These are phyloP conservation scores for Calameuta idolon DNA, from an alignment of 2,888 invertebrate genomes.

Conservation along the genomic window DNA sequence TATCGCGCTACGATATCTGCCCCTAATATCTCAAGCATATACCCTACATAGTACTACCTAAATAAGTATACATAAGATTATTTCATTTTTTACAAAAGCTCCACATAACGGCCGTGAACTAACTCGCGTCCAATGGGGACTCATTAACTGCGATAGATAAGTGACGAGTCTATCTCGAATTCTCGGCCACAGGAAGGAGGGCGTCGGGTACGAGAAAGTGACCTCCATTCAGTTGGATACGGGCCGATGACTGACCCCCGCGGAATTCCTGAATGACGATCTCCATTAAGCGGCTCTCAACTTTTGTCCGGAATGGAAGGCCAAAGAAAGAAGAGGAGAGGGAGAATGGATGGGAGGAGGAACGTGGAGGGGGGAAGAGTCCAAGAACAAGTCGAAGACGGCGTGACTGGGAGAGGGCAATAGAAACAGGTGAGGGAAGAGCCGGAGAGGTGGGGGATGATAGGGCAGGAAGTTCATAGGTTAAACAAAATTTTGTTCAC, in stretches of 20 bases:
- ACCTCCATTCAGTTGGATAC: slow-evolving; percentile 11
- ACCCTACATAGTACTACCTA: not conserved
- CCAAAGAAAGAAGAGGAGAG: not conserved
- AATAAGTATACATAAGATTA: not conserved
- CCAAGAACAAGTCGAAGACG: not conserved
- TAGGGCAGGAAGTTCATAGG: no score
- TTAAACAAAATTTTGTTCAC: no score
- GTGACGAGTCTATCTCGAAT: not conserved
- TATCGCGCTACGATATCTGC: not conserved
- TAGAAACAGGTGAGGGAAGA: no score
- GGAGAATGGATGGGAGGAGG: not conserved
- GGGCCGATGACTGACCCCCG: not conserved
- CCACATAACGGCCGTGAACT: not conserved
- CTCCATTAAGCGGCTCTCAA: not conserved
- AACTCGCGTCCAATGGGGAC: not conserved
- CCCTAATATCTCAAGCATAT: not conserved
- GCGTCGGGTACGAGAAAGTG: slow-evolving; percentile 1
- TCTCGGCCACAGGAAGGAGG: not conserved
- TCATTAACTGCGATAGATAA: not conserved
- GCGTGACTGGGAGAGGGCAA: not conserved
- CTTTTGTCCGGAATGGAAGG: not conserved
- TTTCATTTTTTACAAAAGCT: not conserved
- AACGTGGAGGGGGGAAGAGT: not conserved
- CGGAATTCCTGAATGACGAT: slow-evolving; percentile 6
- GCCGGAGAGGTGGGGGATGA: no score